Conservation (phyloP, 2,797 vertebrate species). For the Philypnodon macrostomus region DNA sequence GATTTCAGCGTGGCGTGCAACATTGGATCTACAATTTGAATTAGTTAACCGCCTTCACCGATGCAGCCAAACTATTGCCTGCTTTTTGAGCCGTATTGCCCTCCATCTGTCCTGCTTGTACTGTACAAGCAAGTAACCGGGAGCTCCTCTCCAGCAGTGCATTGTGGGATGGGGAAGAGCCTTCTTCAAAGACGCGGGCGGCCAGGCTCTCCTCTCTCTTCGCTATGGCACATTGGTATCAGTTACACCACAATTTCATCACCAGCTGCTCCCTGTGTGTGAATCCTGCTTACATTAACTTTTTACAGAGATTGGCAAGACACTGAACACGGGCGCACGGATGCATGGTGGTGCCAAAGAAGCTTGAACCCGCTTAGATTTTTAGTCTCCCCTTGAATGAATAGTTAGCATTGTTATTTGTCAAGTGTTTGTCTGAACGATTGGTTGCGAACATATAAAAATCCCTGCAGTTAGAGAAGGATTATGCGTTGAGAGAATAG, state of each 20-base stretch:
- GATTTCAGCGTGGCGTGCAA: constrained; percentile 53
- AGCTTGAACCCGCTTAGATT: too few species aligned
- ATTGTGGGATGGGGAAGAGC: constrained; percentile 61
- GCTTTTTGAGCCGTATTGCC: constrained; percentile 63
- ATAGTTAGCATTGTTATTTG: constrained; percentile 56
- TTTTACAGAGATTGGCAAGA: constrained; percentile 81
- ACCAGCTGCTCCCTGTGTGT: constrained; percentile 78
- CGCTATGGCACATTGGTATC: constrained; percentile 78
- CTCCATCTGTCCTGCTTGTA: constrained; percentile 62
- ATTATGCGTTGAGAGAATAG: constrained; percentile 44
- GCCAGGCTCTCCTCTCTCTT: constrained; percentile 67
- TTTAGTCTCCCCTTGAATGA: constrained; percentile 43
- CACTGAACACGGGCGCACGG: constrained; percentile 47
- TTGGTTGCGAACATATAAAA: constrained; percentile 43
- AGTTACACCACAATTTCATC: constrained; percentile 87
- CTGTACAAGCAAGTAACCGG: constrained; percentile 60
- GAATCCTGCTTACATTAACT: constrained; percentile 83
- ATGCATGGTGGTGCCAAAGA: too few species aligned
- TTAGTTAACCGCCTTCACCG: constrained; percentile 29
- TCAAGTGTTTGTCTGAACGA: constrained; percentile 58
- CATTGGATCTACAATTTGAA: constrained; percentile 36
- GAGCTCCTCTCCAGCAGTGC: constrained; percentile 63
- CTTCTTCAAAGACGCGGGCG: constrained; percentile 70
- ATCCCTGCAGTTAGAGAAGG: constrained; percentile 52
- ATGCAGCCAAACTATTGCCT: constrained; percentile 60